These are phyloP conservation scores for Geothlypis trichas DNA, from an alignment of 2,113 vertebrate species.

Conservation along the genomic window DNA sequence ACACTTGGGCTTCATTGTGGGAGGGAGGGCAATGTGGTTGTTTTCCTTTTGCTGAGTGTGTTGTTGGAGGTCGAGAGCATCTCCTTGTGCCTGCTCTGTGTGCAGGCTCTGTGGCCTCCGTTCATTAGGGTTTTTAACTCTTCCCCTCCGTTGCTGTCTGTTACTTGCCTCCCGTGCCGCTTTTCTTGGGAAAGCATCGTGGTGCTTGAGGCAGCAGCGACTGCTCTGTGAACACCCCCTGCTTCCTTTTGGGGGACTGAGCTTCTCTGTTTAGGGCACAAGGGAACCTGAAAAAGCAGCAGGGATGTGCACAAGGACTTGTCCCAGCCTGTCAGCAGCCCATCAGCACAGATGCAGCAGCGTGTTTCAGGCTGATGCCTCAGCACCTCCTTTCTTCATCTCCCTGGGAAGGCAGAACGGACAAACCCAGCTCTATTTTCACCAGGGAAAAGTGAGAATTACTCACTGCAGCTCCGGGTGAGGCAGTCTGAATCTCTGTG, in stretches of 20 bases:
- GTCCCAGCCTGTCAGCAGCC: not conserved
- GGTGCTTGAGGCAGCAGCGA: not conserved
- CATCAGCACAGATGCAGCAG: not conserved
- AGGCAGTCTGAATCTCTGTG: not conserved
- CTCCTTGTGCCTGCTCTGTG: accelerated
- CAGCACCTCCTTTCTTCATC: not conserved
- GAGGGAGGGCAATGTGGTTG: not conserved
- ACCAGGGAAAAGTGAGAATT: conserved; percentile 33
- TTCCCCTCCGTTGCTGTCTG: not conserved
- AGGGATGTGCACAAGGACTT: not conserved
- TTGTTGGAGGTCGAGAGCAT: not conserved
- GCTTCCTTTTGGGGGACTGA: not conserved
- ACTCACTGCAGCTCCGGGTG: not conserved
- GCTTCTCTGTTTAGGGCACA: not conserved
- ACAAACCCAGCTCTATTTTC: conserved; percentile 31
- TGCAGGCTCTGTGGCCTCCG: not conserved
- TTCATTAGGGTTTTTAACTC: not conserved
- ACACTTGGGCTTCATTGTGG: not conserved
- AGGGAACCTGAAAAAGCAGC: not conserved
- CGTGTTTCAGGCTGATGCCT: not conserved
- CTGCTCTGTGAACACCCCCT: not conserved
- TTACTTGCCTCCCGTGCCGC: not conserved
- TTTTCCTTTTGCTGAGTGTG: not conserved
- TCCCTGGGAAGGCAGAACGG: not conserved
- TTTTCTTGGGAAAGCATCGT: not conserved